A percentile compares a stretch with the other conserved stretches of the same genome.
Evolutionary conservation across 2,113 vertebrate genomes (phyloP).

Genomic region (Pseudolaguvia tuberculata): DNA sequence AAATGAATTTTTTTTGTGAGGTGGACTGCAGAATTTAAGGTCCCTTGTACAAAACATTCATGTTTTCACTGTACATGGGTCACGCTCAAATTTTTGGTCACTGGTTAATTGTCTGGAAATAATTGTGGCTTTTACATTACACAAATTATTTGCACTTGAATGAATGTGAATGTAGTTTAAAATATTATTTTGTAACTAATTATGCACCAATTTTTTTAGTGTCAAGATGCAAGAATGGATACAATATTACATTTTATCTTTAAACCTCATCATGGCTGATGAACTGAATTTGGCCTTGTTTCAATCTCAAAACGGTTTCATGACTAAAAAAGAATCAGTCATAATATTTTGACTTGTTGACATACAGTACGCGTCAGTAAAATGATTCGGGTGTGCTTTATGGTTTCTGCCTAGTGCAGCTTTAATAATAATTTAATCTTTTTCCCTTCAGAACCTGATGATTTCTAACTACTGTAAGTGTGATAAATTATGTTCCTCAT

Average conservation of each 20-base stretch:
- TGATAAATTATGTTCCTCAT: not conserved
- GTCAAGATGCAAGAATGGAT: not conserved
- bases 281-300: not conserved
- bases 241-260: not conserved
- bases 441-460: not conserved
- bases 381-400: no score
- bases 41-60: no score
- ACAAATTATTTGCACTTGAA: not conserved
- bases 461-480: not conserved
- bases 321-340: no score
- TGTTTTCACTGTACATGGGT: no score
- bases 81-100: no score
- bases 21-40: no score
- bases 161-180: not conserved
- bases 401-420: not conserved
- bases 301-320: no score
- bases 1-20: no score
- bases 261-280: not conserved
- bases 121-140: no score
- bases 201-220: not conserved
- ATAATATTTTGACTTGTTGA: no score
- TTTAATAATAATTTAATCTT: not conserved
- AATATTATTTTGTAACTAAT: not conserved
- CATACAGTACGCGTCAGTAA: no score
- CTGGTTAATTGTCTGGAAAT: not conserved